These are phyloP conservation scores for Melanaphis sacchari DNA, from an alignment of 1,140 invertebrate species.

Conservation along the genomic window DNA sequence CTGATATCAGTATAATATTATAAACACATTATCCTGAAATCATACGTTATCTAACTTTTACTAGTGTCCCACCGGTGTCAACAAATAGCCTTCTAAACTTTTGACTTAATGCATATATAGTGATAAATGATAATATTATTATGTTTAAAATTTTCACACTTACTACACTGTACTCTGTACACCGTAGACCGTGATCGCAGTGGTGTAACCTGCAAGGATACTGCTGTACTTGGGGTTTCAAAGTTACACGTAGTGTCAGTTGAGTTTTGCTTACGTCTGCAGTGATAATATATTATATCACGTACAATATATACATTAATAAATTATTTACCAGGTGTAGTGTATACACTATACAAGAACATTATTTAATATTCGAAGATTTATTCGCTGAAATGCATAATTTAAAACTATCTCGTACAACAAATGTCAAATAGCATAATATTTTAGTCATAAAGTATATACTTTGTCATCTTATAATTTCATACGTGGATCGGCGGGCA, in stretches of 20 bases:
- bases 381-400: not conserved
- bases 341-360: not conserved
- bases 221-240: not conserved
- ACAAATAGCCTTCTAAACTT: not conserved
- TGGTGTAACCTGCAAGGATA: not conserved
- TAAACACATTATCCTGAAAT: not conserved
- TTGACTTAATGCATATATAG: not conserved
- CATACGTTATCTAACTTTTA: not conserved
- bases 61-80: not conserved
- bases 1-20: not conserved
- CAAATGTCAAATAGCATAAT: not conserved
- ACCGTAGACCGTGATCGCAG: not conserved
- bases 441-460: not conserved
- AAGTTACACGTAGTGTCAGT: not conserved
- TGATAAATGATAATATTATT: conserved; percentile 12
- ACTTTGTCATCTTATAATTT: not conserved
- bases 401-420: not conserved
- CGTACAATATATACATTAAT: not conserved
- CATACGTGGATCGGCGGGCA: not conserved
- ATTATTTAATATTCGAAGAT: not conserved
- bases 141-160: not conserved
- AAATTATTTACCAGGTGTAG: not conserved
- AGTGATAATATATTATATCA: not conserved
- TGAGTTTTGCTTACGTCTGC: not conserved
- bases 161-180: not conserved